These are phyloP conservation scores for Cynoglossus semilaevis DNA, from an alignment of 2,113 vertebrate species.

Conservation along the genomic window DNA sequence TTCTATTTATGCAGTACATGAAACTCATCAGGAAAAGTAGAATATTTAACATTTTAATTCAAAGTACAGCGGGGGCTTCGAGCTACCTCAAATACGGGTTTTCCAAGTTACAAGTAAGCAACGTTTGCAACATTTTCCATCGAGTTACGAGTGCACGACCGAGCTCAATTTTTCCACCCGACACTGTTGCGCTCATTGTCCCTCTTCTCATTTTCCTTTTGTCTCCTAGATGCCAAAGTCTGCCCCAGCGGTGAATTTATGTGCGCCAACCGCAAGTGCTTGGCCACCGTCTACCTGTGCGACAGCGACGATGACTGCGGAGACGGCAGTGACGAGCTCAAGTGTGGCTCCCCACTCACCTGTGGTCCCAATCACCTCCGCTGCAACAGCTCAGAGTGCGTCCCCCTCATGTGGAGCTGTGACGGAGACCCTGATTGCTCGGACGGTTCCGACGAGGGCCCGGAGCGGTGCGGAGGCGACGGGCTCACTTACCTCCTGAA, in stretches of 20 bases:
- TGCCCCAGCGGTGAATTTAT: conserved; percentile 89
- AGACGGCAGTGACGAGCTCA: conserved; percentile 88
- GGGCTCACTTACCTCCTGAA: conserved; percentile 47
- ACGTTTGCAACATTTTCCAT: too few species aligned
- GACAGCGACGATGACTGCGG: conserved; percentile 90
- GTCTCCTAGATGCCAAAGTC: conserved; percentile 69
- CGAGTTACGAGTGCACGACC: too few species aligned
- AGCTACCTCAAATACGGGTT: too few species aligned
- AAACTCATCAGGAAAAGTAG: too few species aligned
- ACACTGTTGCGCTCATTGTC: too few species aligned
- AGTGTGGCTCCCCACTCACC: conserved; percentile 81
- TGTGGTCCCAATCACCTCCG: conserved; percentile 89
- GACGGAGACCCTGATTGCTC: conserved; percentile 91
- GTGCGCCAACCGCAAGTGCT: conserved; percentile 89
- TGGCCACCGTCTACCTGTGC: conserved; percentile 86
- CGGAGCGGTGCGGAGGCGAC: conserved; percentile 81
- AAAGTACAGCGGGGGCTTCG: too few species aligned
- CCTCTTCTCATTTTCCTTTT: background rate
- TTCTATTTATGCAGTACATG: too few species aligned
- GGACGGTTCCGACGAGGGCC: conserved; percentile 86
- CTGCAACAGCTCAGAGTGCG: conserved; percentile 88
- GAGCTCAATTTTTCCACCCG: too few species aligned
- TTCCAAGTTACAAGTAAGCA: too few species aligned
- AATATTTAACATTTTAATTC: too few species aligned
- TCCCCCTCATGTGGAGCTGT: conserved; percentile 92